phyloP scores from a whole-genome alignment of 2,113 vertebrate species.

The Calypte anna region DNA sequence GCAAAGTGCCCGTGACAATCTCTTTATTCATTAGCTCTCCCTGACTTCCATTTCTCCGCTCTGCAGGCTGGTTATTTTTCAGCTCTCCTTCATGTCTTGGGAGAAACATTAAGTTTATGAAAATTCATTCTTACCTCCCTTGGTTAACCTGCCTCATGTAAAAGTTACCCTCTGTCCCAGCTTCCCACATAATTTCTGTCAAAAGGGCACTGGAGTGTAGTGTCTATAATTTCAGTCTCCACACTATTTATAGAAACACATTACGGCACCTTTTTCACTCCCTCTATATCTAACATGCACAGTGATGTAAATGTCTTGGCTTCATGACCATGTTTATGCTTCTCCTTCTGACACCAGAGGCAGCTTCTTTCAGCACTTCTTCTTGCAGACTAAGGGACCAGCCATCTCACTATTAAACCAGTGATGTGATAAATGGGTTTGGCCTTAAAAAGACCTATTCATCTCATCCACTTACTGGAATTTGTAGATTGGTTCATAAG shows the following conservation, averaged over 20 bases:
- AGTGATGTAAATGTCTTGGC: neutral
- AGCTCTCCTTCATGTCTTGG: neutral
- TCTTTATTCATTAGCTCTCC: neutral
- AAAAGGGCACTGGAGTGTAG: neutral
- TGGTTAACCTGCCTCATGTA: constrained; percentile 10
- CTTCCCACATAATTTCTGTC: constrained; percentile 7
- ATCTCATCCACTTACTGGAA: neutral
- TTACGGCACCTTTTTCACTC: neutral
- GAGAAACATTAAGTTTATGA: neutral
- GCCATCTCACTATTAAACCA: neutral
- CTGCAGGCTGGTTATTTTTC: neutral
- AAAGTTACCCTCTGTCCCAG: neutral
- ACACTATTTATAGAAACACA: neutral
- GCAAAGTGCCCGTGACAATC: neutral
- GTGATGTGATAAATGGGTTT: constrained; percentile 23
- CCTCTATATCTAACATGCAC: neutral
- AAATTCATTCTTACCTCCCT: constrained; percentile 29
- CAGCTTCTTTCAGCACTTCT: neutral
- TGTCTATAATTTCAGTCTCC: neutral
- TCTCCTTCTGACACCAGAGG: neutral
- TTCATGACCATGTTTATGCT: neutral
- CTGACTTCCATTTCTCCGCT: constrained; percentile 24
- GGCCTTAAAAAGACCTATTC: neutral
- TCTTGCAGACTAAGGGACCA: neutral
- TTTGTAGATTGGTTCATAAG: neutral